These are phyloP conservation scores for Oncopodura yosiiana DNA, from an alignment of 1,140 invertebrate genomes.

Conservation along the genomic window DNA sequence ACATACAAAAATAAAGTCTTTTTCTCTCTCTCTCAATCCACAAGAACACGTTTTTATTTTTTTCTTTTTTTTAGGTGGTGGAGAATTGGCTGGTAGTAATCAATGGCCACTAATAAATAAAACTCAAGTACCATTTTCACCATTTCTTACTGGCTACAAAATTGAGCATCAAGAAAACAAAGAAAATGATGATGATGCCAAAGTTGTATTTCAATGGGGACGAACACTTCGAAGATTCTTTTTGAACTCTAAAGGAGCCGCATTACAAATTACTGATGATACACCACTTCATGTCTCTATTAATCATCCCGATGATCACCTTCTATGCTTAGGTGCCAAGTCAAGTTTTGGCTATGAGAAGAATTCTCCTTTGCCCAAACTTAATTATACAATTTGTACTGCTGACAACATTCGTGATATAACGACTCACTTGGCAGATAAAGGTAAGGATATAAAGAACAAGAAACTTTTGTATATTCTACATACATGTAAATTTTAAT, in stretches of 20 bases:
- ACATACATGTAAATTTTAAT: no score
- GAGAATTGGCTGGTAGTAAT: constrained; percentile 60
- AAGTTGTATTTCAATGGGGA: constrained; percentile 63
- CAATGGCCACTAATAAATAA: constrained; percentile 70
- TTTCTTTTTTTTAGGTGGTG: constrained; percentile 80
- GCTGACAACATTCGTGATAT: constrained; percentile 47
- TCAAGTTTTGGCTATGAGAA: no score
- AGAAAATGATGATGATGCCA: no score
- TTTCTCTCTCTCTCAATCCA: constrained; percentile 37
- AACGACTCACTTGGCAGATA: constrained; percentile 19
- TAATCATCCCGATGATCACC: constrained; percentile 46
- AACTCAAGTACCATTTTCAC: constrained; percentile 56
- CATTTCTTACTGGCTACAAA: constrained; percentile 67
- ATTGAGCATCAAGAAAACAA: constrained; percentile 5
- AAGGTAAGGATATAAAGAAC: no score
- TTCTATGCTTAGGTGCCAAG: constrained; percentile 63
- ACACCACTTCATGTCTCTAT: constrained; percentile 69
- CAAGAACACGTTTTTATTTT: constrained; percentile 54
- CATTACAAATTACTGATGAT: constrained; percentile 61
- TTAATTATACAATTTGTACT: constrained; percentile 78
- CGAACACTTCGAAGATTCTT: constrained; percentile 71
- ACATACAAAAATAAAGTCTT: background rate
- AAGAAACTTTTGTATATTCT: no score
- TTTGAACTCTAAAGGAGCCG: constrained; percentile 70
- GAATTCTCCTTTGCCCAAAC: constrained; percentile 53